A percentile compares a stretch with the other conserved stretches of the same genome.
Conservation (phyloP, 2,888 invertebrate species). For the Nemapogon koenigi region DNA sequence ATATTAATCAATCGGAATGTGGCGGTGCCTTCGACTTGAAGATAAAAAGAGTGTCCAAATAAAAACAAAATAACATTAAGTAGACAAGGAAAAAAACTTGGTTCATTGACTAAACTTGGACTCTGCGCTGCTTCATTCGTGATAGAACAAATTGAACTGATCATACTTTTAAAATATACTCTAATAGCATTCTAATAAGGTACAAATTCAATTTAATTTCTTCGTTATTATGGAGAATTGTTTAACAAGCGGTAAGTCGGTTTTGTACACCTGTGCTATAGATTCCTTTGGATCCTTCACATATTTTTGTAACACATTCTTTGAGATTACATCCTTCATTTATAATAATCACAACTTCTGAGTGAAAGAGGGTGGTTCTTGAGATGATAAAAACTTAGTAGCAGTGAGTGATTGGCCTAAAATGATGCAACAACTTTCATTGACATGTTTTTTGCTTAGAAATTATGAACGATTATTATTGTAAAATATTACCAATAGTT, state of each 20-base stretch:
- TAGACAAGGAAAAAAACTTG: slow-evolving; percentile 40
- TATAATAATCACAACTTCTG: slow-evolving; percentile 19
- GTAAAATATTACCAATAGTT: too few species aligned
- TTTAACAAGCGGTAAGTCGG: slow-evolving; percentile 23
- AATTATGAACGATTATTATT: too few species aligned
- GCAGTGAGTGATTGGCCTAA: slow-evolving; percentile 38
- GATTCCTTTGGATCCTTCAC: slow-evolving; percentile 42
- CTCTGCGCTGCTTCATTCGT: too few species aligned
- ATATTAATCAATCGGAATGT: slow-evolving; percentile 52
- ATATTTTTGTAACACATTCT: slow-evolving; percentile 56
- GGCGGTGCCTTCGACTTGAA: slow-evolving; percentile 25
- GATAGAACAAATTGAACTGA: too few species aligned
- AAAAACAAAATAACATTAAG: slow-evolving; percentile 57
- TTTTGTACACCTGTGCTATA: slow-evolving; percentile 48
- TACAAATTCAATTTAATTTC: too few species aligned
- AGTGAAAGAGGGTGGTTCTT: slow-evolving; percentile 26
- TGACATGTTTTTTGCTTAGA: too few species aligned
- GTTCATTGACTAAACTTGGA: slow-evolving; percentile 44
- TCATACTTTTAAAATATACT: too few species aligned
- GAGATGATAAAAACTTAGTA: slow-evolving; percentile 43
- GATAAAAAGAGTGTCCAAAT: slow-evolving; percentile 46
- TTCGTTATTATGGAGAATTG: neutral
- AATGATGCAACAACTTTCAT: slow-evolving; percentile 38
- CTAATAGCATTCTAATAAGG: slow-evolving; percentile 12
- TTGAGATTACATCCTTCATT: slow-evolving; percentile 29